These are phyloP conservation scores for Mellilla xanthometata DNA, from an alignment of 2,888 invertebrate species.

Conservation along the genomic window DNA sequence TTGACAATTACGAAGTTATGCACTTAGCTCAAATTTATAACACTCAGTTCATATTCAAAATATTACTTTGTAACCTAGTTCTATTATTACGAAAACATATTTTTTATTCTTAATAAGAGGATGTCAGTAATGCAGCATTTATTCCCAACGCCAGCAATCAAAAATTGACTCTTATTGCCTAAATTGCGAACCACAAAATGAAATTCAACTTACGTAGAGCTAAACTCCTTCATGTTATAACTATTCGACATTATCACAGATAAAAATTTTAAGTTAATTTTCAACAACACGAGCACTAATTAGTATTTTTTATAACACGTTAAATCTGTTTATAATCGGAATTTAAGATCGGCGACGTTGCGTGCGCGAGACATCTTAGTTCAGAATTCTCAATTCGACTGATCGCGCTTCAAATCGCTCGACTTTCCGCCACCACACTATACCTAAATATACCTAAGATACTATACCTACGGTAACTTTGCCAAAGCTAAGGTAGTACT, in stretches of 20 bases:
- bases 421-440: constrained; percentile 26
- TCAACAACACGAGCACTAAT: constrained; percentile 19
- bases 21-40: too few species aligned
- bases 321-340: constrained; percentile 22
- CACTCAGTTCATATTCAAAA: too few species aligned
- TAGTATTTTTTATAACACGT: constrained; percentile 6
- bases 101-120: too few species aligned
- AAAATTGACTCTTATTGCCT: too few species aligned
- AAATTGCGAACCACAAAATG: neutral
- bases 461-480: constrained; percentile 8
- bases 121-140: too few species aligned
- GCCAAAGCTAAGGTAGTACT: constrained; percentile 9
- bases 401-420: too few species aligned
- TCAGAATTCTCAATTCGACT: constrained; percentile 43
- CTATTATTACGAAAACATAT: too few species aligned
- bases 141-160: too few species aligned
- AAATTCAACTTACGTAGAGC: constrained; percentile 66
- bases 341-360: constrained; percentile 42
- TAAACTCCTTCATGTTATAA: constrained; percentile 76
- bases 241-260: constrained; percentile 63
- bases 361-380: constrained; percentile 55
- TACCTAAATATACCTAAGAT: constrained; percentile 16
- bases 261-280: constrained; percentile 6
- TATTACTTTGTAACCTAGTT: too few species aligned
- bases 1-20: too few species aligned